These are phyloP conservation scores for Drosophila tsacasi DNA, from an alignment of 1,140 invertebrate species.

Conservation along the genomic window DNA sequence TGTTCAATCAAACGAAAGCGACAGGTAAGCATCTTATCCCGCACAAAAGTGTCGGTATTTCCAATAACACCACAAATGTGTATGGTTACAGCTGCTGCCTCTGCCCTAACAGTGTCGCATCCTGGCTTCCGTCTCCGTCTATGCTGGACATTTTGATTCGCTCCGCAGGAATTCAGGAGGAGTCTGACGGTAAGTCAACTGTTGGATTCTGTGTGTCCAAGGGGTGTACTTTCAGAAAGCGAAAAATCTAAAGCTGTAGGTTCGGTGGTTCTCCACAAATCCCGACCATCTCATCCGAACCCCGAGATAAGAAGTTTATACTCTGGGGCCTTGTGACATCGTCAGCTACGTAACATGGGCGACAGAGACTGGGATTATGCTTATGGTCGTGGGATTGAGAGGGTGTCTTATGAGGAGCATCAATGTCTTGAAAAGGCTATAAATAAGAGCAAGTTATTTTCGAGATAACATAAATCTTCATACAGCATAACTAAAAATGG, in stretches of 20 bases:
- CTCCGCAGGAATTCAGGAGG: slow-evolving; percentile 8
- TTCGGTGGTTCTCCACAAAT: background rate
- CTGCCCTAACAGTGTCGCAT: slow-evolving; percentile 1
- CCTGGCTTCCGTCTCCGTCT: slow-evolving; percentile 25
- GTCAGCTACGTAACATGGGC: slow-evolving; percentile 25
- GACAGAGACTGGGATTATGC: background rate
- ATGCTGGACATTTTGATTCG: slow-evolving; percentile 9
- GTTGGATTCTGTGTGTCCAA: slow-evolving; percentile 4
- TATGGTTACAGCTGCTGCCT: slow-evolving; percentile 5
- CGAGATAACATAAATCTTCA: slow-evolving; percentile 52
- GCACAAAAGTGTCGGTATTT: background rate
- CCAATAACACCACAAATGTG: background rate
- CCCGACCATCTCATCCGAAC: slow-evolving; percentile 1
- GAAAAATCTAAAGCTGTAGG: background rate
- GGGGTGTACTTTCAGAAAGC: background rate
- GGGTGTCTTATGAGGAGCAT: background rate
- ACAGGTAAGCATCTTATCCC: slow-evolving; percentile 40
- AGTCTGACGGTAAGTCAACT: slow-evolving; percentile 23
- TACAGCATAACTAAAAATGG: slow-evolving; percentile 74
- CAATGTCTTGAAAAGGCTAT: background rate
- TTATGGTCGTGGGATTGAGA: background rate
- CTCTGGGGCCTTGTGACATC: slow-evolving; percentile 32
- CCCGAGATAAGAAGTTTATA: slow-evolving; percentile 33
- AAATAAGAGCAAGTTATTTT: slow-evolving; percentile 14
- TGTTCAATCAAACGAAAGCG: slow-evolving; percentile 16